Evolutionary conservation across 1,140 invertebrate species (phyloP), one percentile per base, ranked within the genome.

Genomic region (Drosophila nasuta): DNA sequence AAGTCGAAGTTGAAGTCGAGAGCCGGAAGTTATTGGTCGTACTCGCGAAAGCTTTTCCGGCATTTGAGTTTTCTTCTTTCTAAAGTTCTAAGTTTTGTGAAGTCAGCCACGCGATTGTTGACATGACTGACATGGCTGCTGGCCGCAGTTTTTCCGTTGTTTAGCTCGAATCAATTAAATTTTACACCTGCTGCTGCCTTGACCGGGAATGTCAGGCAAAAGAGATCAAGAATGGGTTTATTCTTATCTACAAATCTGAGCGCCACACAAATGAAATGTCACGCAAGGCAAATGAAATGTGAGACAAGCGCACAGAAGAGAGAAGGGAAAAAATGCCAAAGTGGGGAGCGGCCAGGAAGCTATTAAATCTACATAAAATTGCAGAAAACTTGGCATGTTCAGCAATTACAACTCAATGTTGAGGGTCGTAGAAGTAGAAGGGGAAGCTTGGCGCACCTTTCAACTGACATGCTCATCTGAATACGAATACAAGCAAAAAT

Each of bases 311-410:
- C 49, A 15, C n/a, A 38, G 25, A 10, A 41, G 33, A 30, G 48
- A 17, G n/a, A n/a, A 58, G 56, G 8, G 2, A 10, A 10, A 10
- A 33, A 46, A 46, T 59, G 20, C 25, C 38, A 45, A 75, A 70
- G 20, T 56, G 54, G 57, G 48, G 56, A 73, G 79, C 68, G 64
- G 59, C 57, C 77, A 77, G 85, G 81, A 89, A 89, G 86, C 85
- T 89, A 89, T 89, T 89, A 89, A 89, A 89, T 89, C 85, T 85
- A 85, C 85, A 89, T 89, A 89, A 89, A 89, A 89, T 85, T 90
- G 81, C 65, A 81, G 73, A 89, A 90, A 81, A 79, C 82, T 74
- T 89, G 85, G 85, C 85, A 89, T 89, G 85, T 85, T 81, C 72
- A 89, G 85, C 85, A 89, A 89, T 89, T 89, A 89, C 85, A 89